phyloP scores from a whole-genome alignment of 2,888 invertebrate genomes.

The Allophyes oxyacanthae region DNA sequence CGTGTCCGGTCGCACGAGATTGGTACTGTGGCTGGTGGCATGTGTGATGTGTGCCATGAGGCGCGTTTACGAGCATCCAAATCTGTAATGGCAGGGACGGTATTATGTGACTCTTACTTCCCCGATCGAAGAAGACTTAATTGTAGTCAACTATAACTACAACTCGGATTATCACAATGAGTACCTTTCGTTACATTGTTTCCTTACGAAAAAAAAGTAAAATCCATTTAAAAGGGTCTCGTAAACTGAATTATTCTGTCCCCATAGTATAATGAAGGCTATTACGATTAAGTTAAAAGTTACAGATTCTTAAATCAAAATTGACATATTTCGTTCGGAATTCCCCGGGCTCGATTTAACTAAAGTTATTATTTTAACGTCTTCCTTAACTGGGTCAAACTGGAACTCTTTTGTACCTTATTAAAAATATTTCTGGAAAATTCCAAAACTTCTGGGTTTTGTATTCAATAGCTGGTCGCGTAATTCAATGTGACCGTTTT shows the following conservation, averaged over 20 bases:
- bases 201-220: slow-evolving; percentile 5
- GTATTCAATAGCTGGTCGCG: slow-evolving; percentile 23
- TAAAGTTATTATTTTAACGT: slow-evolving; percentile 36
- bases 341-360: slow-evolving; percentile 27
- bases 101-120: too few species aligned
- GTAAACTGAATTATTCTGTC: slow-evolving; percentile 41
- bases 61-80: too few species aligned
- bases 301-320: slow-evolving; percentile 51
- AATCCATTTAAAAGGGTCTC: slow-evolving; percentile 12
- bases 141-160: too few species aligned
- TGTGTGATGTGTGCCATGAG: too few species aligned
- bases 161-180: too few species aligned
- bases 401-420: slow-evolving; percentile 17
- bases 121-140: too few species aligned
- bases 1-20: too few species aligned
- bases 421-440: slow-evolving; percentile 35
- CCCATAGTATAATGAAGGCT: slow-evolving; percentile 22
- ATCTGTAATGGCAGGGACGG: too few species aligned
- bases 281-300: slow-evolving; percentile 34
- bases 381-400: slow-evolving; percentile 43
- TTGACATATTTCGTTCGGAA: slow-evolving; percentile 41
- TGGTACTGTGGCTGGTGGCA: too few species aligned
- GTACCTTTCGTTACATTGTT: too few species aligned
- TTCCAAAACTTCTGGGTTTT: slow-evolving; percentile 21
- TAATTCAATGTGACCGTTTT: slow-evolving; percentile 10